Conservation (phyloP, 2,113 vertebrate species). For the Tragelaphus imberbis region DNA sequence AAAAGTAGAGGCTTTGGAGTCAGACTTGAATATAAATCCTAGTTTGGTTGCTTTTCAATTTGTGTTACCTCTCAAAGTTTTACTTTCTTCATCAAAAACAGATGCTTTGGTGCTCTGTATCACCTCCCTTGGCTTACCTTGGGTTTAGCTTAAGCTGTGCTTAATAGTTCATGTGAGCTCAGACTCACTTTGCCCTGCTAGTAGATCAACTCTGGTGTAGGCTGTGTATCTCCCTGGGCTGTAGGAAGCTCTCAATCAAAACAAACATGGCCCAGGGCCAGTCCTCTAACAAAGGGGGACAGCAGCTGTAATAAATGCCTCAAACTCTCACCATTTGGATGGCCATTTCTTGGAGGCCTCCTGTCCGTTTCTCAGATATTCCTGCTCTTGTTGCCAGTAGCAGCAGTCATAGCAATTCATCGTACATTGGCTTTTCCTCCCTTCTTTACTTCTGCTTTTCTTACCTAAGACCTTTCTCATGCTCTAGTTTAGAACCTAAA, state of each 20-base stretch:
- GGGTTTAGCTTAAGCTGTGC: neutral
- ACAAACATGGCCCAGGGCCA: neutral
- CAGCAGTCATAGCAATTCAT: neutral
- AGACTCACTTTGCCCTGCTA: neutral
- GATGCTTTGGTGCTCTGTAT: neutral
- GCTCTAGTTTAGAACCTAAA: neutral
- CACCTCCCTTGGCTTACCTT: neutral
- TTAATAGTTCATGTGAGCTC: neutral
- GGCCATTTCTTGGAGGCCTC: neutral
- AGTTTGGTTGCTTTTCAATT: neutral
- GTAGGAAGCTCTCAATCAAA: neutral
- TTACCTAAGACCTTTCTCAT: neutral
- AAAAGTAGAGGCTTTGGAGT: neutral
- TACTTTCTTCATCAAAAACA: neutral
- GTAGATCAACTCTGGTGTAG: neutral
- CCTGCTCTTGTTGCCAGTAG: neutral
- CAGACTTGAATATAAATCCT: neutral
- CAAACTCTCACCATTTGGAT: neutral
- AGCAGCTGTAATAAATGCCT: neutral
- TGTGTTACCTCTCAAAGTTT: neutral
- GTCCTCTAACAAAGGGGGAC: neutral
- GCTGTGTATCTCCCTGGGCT: neutral
- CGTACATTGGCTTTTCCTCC: neutral
- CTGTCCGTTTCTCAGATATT: neutral
- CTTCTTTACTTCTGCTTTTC: neutral